Conservation (phyloP, 2,888 invertebrate species). For the Branchinecta sandiegonensis region DNA sequence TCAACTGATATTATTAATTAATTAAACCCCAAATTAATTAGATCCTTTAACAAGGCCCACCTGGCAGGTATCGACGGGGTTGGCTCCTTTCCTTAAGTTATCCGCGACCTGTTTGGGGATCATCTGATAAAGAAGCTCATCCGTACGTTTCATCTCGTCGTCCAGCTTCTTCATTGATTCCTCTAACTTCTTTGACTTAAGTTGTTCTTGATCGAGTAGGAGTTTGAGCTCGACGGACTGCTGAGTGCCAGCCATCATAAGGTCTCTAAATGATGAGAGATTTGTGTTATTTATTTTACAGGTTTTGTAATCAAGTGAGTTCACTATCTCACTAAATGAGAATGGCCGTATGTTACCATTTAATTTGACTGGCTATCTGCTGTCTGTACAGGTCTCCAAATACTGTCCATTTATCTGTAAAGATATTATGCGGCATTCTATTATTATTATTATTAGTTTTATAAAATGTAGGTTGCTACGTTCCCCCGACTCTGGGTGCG, state of each 20-base stretch:
- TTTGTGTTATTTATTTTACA: background rate
- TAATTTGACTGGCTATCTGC: too few relatives aligned
- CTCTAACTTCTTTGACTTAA: conserved; percentile 87
- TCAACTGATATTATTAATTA: background rate
- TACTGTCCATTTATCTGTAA: too few relatives aligned
- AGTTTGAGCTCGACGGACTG: conserved; percentile 91
- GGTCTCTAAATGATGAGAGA: conserved; percentile 47
- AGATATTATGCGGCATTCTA: too few relatives aligned
- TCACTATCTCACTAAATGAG: too few relatives aligned
- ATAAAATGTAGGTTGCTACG: too few relatives aligned
- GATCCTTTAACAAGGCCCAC: conserved; percentile 38
- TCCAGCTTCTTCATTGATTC: conserved; percentile 92
- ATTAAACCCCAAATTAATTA: too few relatives aligned
- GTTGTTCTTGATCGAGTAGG: conserved; percentile 88
- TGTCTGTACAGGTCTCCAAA: too few relatives aligned
- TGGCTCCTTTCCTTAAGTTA: conserved; percentile 78
- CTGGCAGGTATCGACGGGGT: conserved; percentile 91
- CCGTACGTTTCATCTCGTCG: conserved; percentile 87
- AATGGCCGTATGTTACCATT: too few relatives aligned
- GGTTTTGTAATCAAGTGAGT: too few relatives aligned
- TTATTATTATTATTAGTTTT: too few relatives aligned
- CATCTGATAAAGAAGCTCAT: conserved; percentile 93
- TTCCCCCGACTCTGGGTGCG: too few relatives aligned
- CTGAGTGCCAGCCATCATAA: conserved; percentile 91
- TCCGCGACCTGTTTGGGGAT: conserved; percentile 96